Evolutionary conservation across 2,797 vertebrate species (phyloP), one percentile per base, ranked within the genome.

Genomic region (Phrynocephalus guinanensis): DNA sequence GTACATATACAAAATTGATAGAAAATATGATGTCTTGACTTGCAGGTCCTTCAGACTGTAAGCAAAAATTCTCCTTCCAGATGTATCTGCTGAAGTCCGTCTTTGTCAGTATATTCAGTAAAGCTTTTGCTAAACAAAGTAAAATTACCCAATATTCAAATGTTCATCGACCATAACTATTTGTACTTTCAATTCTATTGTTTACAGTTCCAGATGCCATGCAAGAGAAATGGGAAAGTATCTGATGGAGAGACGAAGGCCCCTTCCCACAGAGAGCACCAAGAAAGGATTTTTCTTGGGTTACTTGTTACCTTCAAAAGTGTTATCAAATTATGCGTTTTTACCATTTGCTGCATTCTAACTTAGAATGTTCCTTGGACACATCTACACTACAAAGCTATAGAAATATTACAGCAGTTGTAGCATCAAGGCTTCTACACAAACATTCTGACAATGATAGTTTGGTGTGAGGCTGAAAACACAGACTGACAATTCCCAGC

Each of bases 71-170:
- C 22, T n/a, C 33, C 5, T 18, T 3, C 18, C 33, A 85, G 44
- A 30, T 52, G 20, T 30, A 8, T 48, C 24, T 1, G 15, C 33
- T 86, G 83, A 82, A 83, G 66, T 78, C 85, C 86, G 24, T 79
- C 44, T 87, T 80, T 89, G 71, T 50, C 87, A 94, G 79, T 72
- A 84, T 78, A 2, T 84, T 48, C 44, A 76, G 70, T 90, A 79
- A 83, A 71, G 75, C 63, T 89, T 84, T 82, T 89, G 84, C 80
- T 85, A 92, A 92, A 85, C 52, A 82, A 93, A 76, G 13, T 13
- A 86, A 44, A 68, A 87, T 79, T 70, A 75, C 26, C 86, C 73
- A 8, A 90, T 66, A 44, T 56, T 24, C 72, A 88, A 90, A 78
- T 52, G 38, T 66, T 73, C 70, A 33, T 48, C 38, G 80, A 89